Evolutionary conservation across 2,113 vertebrate species (phyloP), one percentile per base, ranked within the genome.

Genomic region (Edolisoma coerulescens): DNA sequence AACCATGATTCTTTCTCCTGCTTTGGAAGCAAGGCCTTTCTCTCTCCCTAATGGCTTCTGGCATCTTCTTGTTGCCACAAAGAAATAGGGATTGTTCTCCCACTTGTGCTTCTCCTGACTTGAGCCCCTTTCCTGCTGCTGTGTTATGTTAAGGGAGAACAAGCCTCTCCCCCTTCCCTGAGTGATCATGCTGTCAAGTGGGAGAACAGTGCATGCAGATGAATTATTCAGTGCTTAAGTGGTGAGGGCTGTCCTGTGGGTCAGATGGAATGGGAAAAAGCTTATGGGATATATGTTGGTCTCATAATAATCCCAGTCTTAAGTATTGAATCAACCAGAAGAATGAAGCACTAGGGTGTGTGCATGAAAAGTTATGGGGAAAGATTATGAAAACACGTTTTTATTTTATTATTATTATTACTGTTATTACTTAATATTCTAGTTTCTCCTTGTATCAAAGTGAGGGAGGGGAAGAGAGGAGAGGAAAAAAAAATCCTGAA

Each of bases 251-350:
- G 65, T 49, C 37, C 35, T 13, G 18, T 33, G 50, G n/a, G 47
- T 87, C 35, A 42, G 44, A 4, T 21, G 16, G 21, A 4, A 67
- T 35, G 39, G 63, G n/a, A 24, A 44, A 65, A 73, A 52, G 10
- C 15, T 49, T 35, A 6, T 2, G 3, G 44, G 56, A 13, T 75
- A 1, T 39, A 1, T 37, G 15, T 32, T 15, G 4, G 6, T 75
- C 37, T 89, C 12, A 1, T 27, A 45, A n/a, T 64, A 56, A 64
- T 64, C 11, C 30, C 37, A 22, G 11, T 11, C n/a, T 52, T 52
- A 13, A 39, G 68, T 23, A 10, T 19, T 45, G 30, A 39, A 8
- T 54, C 2, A 3, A 26, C 24, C n/a, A 49, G 63, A 71, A 42
- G 30, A 35, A 68, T 23, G 16, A 27, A 92, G 11, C 21, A 5